Evolutionary conservation across 2,888 invertebrate species (phyloP), one percentile per base, ranked within the genome.

Genomic region (Eurytoma adleriae): DNA sequence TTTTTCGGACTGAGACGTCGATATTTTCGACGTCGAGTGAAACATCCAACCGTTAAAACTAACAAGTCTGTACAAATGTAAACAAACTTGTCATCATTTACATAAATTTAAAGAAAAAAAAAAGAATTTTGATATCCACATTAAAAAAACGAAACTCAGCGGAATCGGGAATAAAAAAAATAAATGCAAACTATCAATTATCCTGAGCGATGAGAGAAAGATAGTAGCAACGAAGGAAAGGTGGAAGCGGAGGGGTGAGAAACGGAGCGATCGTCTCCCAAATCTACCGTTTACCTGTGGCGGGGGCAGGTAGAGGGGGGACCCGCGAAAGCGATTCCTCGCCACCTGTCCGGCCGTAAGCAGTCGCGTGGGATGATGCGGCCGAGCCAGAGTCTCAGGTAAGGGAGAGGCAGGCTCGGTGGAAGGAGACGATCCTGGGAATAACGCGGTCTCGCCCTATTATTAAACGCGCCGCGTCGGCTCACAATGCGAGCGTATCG

Each of bases 201-300:
- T 40, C 18, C 12, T 10, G 2, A 24, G 69, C 52, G 40, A 50
- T 50, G 78, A 71, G 70, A 72, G 80, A 61, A 76, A 62, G 76
- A 71, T 66, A 75, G 62, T 72, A 50, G 24, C 74, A 70, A 79
- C 64, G 77, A 77, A 68, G 68, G 74, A 81, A 80, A 82, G 73
- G 78, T 80, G 62, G 56, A 68, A 77, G 73, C 69, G 54, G 79
- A 74, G 70, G 30, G 69, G 62, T 73, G 74, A 68, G 79, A 83
- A 80, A 80, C 40, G 24, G 59, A 73, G 66, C 66, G 75, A 40
- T 70, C 66, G 74, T 62, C 73, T 79, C 73, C 50, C 54, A 30
- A 30, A 30, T 72, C 62, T 12, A 13, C 54, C 18, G 10, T 61
- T n/a, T 16, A 24, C 57, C 24, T 50, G 14, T 57, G 10, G 18